Evolutionary conservation across 2,888 invertebrate genomes (phyloP), one percentile per base, ranked within the genome.

Genomic region (Amitus sp.): DNA sequence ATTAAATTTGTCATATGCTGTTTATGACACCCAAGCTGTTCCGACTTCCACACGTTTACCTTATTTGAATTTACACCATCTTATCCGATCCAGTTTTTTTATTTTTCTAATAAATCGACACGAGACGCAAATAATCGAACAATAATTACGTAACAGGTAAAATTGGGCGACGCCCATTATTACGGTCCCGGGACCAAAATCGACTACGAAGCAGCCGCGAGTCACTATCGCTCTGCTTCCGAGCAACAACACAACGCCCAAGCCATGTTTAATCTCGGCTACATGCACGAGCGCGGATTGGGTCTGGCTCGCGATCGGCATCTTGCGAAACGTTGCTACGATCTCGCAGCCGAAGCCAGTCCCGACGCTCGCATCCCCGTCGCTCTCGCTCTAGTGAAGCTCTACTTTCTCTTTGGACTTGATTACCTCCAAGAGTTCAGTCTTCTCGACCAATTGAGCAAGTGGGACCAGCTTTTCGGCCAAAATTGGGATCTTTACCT

Each of bases 211-310:
- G 89, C 90, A 1, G 95, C 96, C 0, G 98, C 97, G 0, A 90
- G 93, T 40, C 93, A 96, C 73, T 98, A 98, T 82, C 87, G 95
- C 65, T 87, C 93, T 70, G 97, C 97, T 0, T 93, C 94, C 0
- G 98, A 98, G 66, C 94, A 94, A 75, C 95, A 97, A 71, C 93
- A 95, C 80, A 96, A 94, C 82, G 95, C 98, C 0, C 96, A 99
- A 82, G 99, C 99, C 2, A 97, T 98, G 90, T 99, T 99, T 83
- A 99, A 99, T 85, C 87, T 99, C 66, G 99, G 96, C 18, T 99
- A 98, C 83, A 99, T 99, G 99, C 98, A 99, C 83, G 98, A 98
- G 83, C 93, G 94, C 69, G 99, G 99, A 0, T 85, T 98, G 18
- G 99, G 99, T 5, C 90, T 99, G 84, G 86, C 88, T 5, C 87